phyloP scores from a whole-genome alignment of 1,140 invertebrate species.

The Diachasma alloeum region DNA sequence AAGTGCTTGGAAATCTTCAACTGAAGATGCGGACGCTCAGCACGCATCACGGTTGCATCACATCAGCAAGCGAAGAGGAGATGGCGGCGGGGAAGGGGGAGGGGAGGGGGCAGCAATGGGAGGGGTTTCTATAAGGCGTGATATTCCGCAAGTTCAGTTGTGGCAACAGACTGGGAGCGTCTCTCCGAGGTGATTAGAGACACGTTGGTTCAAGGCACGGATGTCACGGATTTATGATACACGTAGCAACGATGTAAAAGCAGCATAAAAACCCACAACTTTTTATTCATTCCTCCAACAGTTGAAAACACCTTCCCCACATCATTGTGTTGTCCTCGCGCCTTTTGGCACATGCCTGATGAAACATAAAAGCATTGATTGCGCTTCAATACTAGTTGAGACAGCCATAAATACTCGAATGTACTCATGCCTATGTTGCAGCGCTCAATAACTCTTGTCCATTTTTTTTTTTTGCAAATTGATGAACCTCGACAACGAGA shows the following conservation, averaged over 20 bases:
- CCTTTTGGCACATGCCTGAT: neutral
- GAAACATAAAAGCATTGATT: neutral
- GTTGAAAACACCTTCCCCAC: neutral
- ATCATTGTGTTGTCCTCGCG: neutral
- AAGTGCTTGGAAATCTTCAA: neutral
- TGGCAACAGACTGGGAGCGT: slow-evolving; percentile 37
- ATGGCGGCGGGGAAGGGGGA: neutral
- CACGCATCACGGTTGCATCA: neutral
- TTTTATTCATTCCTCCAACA: neutral
- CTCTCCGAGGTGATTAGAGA: slow-evolving; percentile 29
- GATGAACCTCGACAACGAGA: too few relatives aligned
- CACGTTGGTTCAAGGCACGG: slow-evolving; percentile 26
- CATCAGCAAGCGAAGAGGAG: neutral
- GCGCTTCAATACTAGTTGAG: neutral
- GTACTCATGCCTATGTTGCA: neutral
- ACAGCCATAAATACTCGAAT: neutral
- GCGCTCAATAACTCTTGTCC: neutral
- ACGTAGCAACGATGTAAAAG: neutral
- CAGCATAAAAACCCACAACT: neutral
- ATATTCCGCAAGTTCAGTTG: slow-evolving; percentile 19
- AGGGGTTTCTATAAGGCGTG: slow-evolving; percentile 14
- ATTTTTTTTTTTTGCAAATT: neutral
- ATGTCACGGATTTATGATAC: slow-evolving; percentile 30
- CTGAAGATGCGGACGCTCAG: neutral
- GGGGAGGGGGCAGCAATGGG: slow-evolving; percentile 17